Conservation (phyloP, 1,140 invertebrate genomes). For the Aphidius ervi region DNA sequence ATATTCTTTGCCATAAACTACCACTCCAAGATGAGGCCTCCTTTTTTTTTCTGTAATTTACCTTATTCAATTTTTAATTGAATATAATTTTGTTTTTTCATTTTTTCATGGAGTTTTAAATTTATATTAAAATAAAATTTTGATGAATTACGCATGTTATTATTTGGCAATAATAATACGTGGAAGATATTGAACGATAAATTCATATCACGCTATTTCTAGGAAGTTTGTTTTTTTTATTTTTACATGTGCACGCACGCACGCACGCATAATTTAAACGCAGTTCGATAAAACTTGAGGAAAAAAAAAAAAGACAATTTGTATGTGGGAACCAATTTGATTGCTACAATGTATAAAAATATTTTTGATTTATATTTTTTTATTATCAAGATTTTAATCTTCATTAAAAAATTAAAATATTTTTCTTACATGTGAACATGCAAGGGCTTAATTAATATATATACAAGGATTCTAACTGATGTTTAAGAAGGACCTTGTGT, state of each 20-base stretch:
- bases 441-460: too few species aligned
- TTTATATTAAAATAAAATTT: background rate
- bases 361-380: background rate
- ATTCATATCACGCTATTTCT: slow-evolving; percentile 38
- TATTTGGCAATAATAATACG: background rate
- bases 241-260: slow-evolving; percentile 35
- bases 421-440: too few species aligned
- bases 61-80: background rate
- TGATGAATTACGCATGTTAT: background rate
- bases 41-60: background rate
- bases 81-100: background rate
- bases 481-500: too few species aligned
- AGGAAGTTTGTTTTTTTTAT: slow-evolving; percentile 33
- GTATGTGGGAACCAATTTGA: background rate
- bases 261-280: slow-evolving; percentile 2
- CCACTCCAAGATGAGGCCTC: slow-evolving; percentile 10
- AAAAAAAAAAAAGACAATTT: background rate
- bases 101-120: background rate
- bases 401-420: too few species aligned
- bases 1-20: background rate
- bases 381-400: too few species aligned
- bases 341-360: background rate
- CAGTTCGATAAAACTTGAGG: background rate
- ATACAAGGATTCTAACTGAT: too few species aligned
- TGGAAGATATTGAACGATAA: slow-evolving; percentile 25